These are phyloP conservation scores for Heliconius aoede DNA, from an alignment of 2,888 invertebrate genomes.

Conservation along the genomic window DNA sequence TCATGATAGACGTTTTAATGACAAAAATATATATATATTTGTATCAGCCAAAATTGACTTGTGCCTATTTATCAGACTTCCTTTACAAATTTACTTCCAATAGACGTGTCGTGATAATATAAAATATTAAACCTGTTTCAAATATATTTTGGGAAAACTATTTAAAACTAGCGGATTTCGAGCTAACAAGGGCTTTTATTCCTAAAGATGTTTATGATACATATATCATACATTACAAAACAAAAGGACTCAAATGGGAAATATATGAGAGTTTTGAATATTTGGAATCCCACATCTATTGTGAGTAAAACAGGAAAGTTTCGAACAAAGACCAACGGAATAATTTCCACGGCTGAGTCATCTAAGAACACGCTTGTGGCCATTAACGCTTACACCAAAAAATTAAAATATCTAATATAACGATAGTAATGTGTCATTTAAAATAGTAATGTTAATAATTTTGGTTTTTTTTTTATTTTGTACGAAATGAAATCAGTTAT, in stretches of 20 bases:
- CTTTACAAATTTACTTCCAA: not conserved
- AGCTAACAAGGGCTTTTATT: no score
- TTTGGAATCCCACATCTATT: slow-evolving; percentile 48
- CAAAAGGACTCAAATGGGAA: slow-evolving; percentile 31
- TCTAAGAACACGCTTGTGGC: slow-evolving; percentile 57
- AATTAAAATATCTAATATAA: not conserved
- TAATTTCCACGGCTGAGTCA: slow-evolving; percentile 64
- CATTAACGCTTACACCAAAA: slow-evolving; percentile 39
- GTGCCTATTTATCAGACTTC: not conserved
- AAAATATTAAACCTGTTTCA: not conserved
- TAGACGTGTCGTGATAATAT: not conserved
- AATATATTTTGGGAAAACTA: slow-evolving; percentile 6
- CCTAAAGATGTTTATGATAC: slow-evolving; percentile 22
- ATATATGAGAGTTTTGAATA: slow-evolving; percentile 41
- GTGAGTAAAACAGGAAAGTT: slow-evolving; percentile 67
- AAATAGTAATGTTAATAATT: no score
- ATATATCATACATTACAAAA: slow-evolving; percentile 35
- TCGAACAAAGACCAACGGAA: slow-evolving; percentile 66
- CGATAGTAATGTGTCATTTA: not conserved
- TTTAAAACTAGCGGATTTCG: not conserved
- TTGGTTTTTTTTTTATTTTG: no score
- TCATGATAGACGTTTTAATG: slow-evolving; percentile 33
- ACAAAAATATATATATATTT: slow-evolving; percentile 1
- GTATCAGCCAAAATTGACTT: not conserved
- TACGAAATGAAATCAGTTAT: no score